Conservation (phyloP, 2,888 invertebrate species). For the Heliconius cydno region DNA sequence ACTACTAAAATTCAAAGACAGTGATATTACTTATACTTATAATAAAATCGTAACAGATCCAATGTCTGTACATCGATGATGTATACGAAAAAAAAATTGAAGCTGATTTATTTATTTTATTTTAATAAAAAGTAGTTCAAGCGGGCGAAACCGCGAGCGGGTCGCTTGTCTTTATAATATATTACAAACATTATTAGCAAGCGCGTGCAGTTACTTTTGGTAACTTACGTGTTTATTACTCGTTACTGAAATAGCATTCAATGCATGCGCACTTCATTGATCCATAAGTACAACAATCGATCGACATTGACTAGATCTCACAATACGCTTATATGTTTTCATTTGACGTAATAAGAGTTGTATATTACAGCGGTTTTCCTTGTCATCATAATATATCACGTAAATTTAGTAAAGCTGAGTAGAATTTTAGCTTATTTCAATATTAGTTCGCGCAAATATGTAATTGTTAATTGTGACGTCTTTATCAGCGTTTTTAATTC, state of each 20-base stretch:
- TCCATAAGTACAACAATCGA: slow-evolving; percentile 36
- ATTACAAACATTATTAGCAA: slow-evolving; percentile 21
- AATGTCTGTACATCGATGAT: no score
- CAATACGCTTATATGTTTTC: slow-evolving; percentile 34
- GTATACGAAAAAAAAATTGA: no score
- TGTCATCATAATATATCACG: slow-evolving; percentile 12
- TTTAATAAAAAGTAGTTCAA: no score
- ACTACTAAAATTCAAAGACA: no score
- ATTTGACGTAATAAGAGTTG: slow-evolving; percentile 41
- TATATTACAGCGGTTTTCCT: slow-evolving; percentile 13
- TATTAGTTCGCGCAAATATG: slow-evolving; percentile 33
- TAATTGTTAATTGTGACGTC: slow-evolving; percentile 34
- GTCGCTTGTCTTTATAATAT: no score
- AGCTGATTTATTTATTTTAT: no score
- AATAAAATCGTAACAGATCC: no score
- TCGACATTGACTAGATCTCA: slow-evolving; percentile 35
- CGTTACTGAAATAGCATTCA: slow-evolving; percentile 42
- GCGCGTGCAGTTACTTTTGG: neutral
- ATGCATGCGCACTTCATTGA: slow-evolving; percentile 39
- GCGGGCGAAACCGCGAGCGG: no score
- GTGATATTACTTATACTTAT: no score
- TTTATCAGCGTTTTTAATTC: slow-evolving; percentile 37
- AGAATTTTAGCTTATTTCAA: slow-evolving; percentile 21
- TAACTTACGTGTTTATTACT: slow-evolving; percentile 35
- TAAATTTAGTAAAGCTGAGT: slow-evolving; percentile 18